These are phyloP conservation scores for Alethe diademata DNA, from an alignment of 2,113 vertebrate genomes.

Conservation along the genomic window DNA sequence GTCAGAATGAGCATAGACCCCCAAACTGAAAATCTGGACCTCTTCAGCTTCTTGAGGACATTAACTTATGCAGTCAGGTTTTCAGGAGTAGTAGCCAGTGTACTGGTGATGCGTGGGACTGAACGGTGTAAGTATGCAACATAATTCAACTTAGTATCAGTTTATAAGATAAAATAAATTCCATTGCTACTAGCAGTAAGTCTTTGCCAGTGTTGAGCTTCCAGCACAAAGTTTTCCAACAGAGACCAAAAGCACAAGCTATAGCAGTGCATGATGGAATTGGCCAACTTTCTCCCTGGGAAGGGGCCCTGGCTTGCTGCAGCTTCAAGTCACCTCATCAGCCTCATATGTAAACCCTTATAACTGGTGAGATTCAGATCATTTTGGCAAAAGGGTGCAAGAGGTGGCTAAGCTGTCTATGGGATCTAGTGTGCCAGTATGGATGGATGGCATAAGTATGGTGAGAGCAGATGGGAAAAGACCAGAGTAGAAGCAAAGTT, in stretches of 20 bases:
- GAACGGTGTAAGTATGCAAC: not conserved
- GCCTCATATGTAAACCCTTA: not conserved
- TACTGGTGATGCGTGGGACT: not conserved
- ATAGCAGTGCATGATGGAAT: accelerated
- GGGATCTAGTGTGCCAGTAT: not conserved
- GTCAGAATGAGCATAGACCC: not conserved
- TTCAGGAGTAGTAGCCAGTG: not conserved
- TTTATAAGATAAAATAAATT: not conserved
- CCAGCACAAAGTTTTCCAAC: not conserved
- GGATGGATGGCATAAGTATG: not conserved
- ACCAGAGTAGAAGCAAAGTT: not conserved
- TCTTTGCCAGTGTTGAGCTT: not conserved
- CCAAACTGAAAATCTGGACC: not conserved
- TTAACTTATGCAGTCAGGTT: not conserved
- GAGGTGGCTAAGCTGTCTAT: not conserved
- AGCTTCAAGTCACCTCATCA: not conserved
- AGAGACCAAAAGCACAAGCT: not conserved
- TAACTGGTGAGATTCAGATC: accelerated
- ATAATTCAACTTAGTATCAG: not conserved
- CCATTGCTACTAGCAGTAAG: not conserved
- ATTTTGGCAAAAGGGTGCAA: not conserved
- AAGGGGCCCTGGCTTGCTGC: not conserved
- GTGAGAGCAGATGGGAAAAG: accelerated
- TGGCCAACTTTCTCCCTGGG: not conserved
- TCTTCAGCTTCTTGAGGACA: not conserved